These are phyloP conservation scores for Drosophila carrolli DNA, from an alignment of 1,140 invertebrate species.

Conservation along the genomic window DNA sequence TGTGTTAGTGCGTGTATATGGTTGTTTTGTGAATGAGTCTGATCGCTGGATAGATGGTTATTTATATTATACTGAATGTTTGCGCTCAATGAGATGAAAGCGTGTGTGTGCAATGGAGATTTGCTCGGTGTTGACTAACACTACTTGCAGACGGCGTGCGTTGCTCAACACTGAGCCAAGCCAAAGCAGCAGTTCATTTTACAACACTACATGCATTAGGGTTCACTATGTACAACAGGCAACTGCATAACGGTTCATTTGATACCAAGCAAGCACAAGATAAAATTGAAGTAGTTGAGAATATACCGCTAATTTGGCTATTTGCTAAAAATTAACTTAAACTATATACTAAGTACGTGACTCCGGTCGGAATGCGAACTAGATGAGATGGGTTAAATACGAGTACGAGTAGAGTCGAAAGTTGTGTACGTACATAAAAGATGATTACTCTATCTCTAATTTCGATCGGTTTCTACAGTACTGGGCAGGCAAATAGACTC, in stretches of 20 bases:
- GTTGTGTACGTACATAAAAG: constrained; percentile 8
- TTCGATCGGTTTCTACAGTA: constrained; percentile 42
- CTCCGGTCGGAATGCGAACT: constrained; percentile 9
- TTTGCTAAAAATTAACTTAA: constrained; percentile 41
- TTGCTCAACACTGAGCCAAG: constrained; percentile 25
- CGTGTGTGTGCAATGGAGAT: constrained; percentile 15
- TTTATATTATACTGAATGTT: background rate
- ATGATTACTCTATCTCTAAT: constrained; percentile 20
- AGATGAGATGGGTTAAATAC: constrained; percentile 32
- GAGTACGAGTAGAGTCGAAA: constrained; percentile 13
- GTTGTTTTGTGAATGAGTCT: constrained; percentile 14
- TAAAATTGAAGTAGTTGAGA: constrained; percentile 11
- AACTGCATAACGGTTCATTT: constrained; percentile 7
- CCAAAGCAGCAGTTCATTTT: constrained; percentile 18
- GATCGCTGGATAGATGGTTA: constrained; percentile 3
- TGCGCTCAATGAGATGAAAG: constrained; percentile 6
- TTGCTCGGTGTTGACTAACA: constrained; percentile 7
- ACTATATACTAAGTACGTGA: constrained; percentile 43
- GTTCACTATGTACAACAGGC: background rate
- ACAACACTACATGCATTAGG: constrained; percentile 32
- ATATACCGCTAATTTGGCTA: constrained; percentile 22
- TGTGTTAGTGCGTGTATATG: constrained; percentile 15
- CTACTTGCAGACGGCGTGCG: constrained; percentile 36
- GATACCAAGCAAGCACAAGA: constrained; percentile 13
- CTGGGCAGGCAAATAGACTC: constrained; percentile 39